A percentile compares a stretch with the other conserved stretches of the same genome.
phyloP scores from a whole-genome alignment of 2,888 invertebrate genomes.

The Agonopterix alstromeriana region DNA sequence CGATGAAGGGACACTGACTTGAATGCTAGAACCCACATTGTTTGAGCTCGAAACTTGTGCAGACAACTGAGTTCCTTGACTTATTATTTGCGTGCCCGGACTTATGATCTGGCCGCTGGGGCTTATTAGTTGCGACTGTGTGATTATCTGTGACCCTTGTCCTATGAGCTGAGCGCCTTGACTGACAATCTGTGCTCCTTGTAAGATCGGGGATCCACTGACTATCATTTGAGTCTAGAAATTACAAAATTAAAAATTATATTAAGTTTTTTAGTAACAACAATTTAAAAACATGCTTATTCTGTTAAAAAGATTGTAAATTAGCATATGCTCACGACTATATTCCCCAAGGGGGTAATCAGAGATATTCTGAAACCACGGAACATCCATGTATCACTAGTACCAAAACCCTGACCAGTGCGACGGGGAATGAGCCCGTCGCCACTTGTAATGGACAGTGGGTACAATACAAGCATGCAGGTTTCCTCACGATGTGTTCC shows the following conservation, averaged over 20 bases:
- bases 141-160: conserved; percentile 58
- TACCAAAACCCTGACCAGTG: too few relatives aligned
- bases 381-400: too few relatives aligned
- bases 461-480: too few relatives aligned
- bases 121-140: conserved; percentile 54
- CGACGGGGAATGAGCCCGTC: too few relatives aligned
- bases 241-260: background rate
- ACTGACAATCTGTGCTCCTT: conserved; percentile 63
- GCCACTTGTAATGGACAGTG: too few relatives aligned
- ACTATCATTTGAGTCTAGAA: conserved; percentile 68
- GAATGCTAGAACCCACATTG: conserved; percentile 32
- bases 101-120: conserved; percentile 52
- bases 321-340: too few relatives aligned
- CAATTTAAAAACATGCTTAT: background rate
- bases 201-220: conserved; percentile 57
- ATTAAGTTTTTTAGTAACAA: background rate
- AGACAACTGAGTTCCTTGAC: conserved; percentile 62
- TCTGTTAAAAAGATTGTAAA: background rate
- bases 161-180: conserved; percentile 59
- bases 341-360: too few relatives aligned
- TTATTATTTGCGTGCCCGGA: conserved; percentile 66
- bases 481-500: too few relatives aligned
- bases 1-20: conserved; percentile 41
- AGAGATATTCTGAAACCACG: too few relatives aligned
- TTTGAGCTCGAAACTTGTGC: conserved; percentile 47